Evolutionary conservation across 2,888 invertebrate species (phyloP).

Genomic region (Thelaira solivaga): DNA sequence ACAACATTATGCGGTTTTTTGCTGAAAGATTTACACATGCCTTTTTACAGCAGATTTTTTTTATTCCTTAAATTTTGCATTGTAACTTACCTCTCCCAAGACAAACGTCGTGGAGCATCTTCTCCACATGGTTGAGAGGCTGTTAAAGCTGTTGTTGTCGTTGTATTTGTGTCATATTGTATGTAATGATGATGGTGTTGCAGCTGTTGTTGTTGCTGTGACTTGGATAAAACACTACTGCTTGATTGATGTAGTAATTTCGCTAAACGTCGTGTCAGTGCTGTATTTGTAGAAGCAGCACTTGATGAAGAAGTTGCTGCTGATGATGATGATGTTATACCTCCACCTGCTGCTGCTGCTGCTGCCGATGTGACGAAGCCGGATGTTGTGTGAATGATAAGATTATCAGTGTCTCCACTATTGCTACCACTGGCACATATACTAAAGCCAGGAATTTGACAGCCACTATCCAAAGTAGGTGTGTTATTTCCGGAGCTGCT

Average conservation of each 20-base stretch:
- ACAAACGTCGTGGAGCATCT: constrained; percentile 78
- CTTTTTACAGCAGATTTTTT: not conserved
- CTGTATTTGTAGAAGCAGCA: constrained; percentile 35
- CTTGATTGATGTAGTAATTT: constrained; percentile 74
- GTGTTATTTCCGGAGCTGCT: constrained; percentile 56
- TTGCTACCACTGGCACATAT: constrained; percentile 63
- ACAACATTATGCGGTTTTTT: too few species aligned
- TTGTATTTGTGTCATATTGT: constrained; percentile 77
- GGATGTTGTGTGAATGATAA: constrained; percentile 26
- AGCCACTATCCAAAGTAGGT: constrained; percentile 46
- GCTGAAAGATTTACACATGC: too few species aligned
- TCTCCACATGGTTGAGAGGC: constrained; percentile 66
- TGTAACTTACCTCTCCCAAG: constrained; percentile 79
- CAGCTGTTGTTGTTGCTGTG: constrained; percentile 59
- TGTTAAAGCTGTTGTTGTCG: constrained; percentile 60
- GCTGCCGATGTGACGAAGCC: constrained; percentile 32
- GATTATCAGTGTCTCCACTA: constrained; percentile 55
- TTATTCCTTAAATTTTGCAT: not conserved
- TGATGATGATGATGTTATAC: constrained; percentile 8
- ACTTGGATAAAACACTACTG: constrained; percentile 61
- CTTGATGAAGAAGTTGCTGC: constrained; percentile 7
- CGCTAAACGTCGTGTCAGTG: constrained; percentile 71
- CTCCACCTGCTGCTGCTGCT: constrained; percentile 8
- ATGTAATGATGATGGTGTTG: constrained; percentile 25
- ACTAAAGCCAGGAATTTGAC: constrained; percentile 48